Evolutionary conservation across 2,888 invertebrate species (phyloP).

Genomic region (Eupeodes luniger): DNA sequence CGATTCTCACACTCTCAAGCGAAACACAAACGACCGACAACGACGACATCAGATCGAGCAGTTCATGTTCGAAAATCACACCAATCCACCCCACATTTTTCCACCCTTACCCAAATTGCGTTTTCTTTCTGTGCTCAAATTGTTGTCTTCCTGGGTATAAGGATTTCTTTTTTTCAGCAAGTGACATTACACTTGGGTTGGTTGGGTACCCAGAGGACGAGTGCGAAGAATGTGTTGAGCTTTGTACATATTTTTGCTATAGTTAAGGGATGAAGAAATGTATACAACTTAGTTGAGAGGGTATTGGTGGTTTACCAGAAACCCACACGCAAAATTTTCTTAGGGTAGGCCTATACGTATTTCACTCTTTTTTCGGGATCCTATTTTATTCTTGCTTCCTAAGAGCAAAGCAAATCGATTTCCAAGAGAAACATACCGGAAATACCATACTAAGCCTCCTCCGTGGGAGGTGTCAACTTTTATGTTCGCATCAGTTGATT

Average conservation of each 20-base stretch:
- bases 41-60: not conserved
- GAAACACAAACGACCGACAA: not conserved
- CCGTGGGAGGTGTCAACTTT: conserved; percentile 6
- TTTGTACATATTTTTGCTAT: not conserved
- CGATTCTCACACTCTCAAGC: not conserved
- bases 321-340: conserved; percentile 12
- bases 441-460: not conserved
- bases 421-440: conserved; percentile 26
- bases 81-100: not conserved
- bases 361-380: conserved; percentile 19
- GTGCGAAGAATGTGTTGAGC: not conserved
- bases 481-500: not conserved
- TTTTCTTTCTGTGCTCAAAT: not conserved
- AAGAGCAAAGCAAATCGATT: conserved; percentile 13
- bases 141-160: conserved; percentile 16
- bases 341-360: conserved; percentile 30
- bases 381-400: not conserved
- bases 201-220: too few species aligned
- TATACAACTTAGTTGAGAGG: not conserved
- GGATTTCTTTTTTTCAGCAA: conserved; percentile 4
- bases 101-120: not conserved
- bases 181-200: not conserved
- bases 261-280: not conserved
- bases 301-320: conserved; percentile 11
- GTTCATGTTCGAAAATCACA: not conserved